Base-by-base conservation (phyloP, 2,797 vertebrate species). In the Loriculus beryllinus region DNA sequence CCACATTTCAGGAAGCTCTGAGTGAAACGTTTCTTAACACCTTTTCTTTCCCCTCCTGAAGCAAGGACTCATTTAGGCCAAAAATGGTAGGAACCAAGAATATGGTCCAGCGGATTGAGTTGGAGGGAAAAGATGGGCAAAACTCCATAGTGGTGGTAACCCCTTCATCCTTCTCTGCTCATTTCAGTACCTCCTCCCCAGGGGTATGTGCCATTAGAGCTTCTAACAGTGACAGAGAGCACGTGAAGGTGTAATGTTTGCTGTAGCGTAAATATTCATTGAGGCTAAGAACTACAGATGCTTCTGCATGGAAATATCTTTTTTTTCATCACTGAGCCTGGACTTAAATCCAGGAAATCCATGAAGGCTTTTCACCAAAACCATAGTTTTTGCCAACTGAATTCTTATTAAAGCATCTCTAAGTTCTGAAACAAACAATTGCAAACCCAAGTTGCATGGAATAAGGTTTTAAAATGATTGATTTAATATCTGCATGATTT, bases 1-100 rank as follows among this genome's bases (percentile, higher is more conserved):
- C 54, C 69, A 26, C 35, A 65, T 63, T 62, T 85, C 87, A 78
- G 93, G 93, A 96, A 96, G 60, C 63, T 84, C 71, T 51, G 56
- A 17, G 70, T 90, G 67, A 83, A 43, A 29, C 0, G 3, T 97
- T 91, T 93, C 94, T 79, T 91, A 86, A 94, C 28, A n/a, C 14
- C 28, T 96, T 82, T 68, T 91, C 68, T 91, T 90, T 80, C 40
- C 22, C n/a, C 21, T 72, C 72, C 31, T 59, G 28, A 75, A 82
- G 22, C 12, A 42, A 62, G 28, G 45, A 9, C 11, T 15, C 14
- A 1, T 15, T 62, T 42, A 19, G 35, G 69, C 69, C 39, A 35
- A 59, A 78, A 83, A 15, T 40, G 12, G 28, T 42, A 18, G 31
- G 39, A 80, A 25, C 6, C 7, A 52, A 64, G 33, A 56, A 22